Evolutionary conservation across 2,797 vertebrate species (phyloP).

Genomic region (Naso thynnoides): DNA sequence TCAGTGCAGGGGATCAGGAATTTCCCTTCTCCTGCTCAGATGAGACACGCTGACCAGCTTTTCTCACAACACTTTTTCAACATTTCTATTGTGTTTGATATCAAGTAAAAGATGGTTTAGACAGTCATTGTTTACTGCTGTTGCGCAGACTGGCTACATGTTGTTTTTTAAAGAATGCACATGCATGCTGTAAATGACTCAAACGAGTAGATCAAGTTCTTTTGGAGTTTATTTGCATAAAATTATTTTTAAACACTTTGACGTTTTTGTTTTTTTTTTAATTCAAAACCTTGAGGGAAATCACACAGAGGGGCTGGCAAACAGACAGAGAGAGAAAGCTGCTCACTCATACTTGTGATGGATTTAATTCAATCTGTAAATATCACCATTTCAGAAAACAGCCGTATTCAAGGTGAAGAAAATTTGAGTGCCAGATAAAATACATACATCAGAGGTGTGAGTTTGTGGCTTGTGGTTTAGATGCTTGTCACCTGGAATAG

Average conservation of each 20-base stretch:
- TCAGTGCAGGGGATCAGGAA: slow-evolving; percentile 18
- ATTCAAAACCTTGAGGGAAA: neutral
- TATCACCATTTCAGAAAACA: neutral
- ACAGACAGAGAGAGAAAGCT: neutral
- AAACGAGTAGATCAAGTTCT: too few relatives aligned
- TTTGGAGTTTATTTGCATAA: too few relatives aligned
- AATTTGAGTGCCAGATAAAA: neutral
- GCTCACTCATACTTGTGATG: neutral
- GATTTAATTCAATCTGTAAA: neutral
- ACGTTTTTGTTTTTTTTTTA: neutral
- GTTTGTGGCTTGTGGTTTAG: neutral
- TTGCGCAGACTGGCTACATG: neutral
- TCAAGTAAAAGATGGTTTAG: neutral
- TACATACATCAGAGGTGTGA: neutral
- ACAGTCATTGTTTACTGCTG: neutral
- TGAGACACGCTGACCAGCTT: neutral
- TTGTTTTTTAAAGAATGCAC: neutral
- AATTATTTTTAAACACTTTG: too few relatives aligned
- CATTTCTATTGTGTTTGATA: neutral
- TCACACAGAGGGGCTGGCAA: too few relatives aligned
- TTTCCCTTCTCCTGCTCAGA: slow-evolving; percentile 15
- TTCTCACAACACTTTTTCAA: neutral
- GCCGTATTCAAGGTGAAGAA: neutral
- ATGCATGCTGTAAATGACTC: too few relatives aligned
- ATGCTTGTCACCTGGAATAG: too few relatives aligned